Percentiles rank a stretch among this genome's conserved stretches.
These are phyloP conservation scores for Apostichopus leukothele DNA, from an alignment of 53 echinoderm and acorn worm genomes.

Conservation along the genomic window DNA sequence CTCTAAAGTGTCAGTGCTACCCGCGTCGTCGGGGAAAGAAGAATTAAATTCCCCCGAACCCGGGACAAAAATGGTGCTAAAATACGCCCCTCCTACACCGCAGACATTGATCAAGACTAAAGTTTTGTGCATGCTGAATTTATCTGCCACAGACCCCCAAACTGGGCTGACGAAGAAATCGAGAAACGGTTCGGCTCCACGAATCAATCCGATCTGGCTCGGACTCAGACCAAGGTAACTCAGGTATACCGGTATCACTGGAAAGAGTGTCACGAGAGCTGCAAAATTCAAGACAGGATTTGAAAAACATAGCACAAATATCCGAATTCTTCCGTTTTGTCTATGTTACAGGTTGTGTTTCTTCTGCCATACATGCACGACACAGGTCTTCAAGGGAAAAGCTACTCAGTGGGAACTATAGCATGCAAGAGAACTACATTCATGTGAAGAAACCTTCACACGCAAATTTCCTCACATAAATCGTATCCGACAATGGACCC, in stretches of 20 bases:
- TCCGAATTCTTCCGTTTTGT: too few species aligned
- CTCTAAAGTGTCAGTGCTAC: background rate
- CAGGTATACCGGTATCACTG: constrained; percentile 93
- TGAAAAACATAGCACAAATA: too few species aligned
- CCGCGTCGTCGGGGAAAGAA: background rate
- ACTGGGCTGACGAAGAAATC: constrained; percentile 77
- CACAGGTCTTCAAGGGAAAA: background rate
- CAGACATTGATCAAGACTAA: constrained; percentile 64
- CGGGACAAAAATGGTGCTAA: constrained; percentile 79
- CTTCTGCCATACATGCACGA: too few species aligned
- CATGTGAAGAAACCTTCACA: too few species aligned
- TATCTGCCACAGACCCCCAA: constrained; percentile 90
- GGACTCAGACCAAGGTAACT: constrained; percentile 77
- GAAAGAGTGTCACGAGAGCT: constrained; percentile 76
- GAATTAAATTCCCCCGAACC: constrained; percentile 37
- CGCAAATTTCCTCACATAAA: too few species aligned
- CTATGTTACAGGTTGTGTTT: too few species aligned
- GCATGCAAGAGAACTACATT: too few species aligned
- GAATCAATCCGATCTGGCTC: constrained; percentile 82
- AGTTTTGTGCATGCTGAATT: constrained; percentile 80
- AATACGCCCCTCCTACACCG: constrained; percentile 66
- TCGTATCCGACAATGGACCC: too few species aligned
- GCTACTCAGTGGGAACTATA: background rate
- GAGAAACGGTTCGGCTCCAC: constrained; percentile 81
- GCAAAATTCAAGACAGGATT: background rate